Base-by-base conservation (phyloP, 2,113 vertebrate species). In the Poicephalus gulielmi region DNA sequence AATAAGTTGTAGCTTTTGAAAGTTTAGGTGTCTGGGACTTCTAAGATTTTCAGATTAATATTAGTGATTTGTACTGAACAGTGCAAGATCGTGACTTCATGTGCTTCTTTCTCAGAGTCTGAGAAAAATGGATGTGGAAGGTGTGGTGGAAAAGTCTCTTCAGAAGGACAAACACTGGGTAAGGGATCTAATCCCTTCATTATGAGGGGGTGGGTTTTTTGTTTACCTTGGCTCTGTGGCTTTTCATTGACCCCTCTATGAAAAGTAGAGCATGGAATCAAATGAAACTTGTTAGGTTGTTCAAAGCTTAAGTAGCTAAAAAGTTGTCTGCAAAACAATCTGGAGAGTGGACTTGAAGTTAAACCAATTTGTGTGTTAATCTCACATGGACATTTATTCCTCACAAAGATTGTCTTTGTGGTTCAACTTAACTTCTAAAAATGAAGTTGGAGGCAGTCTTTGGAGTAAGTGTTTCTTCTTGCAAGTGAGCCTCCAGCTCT, bases 91-190 rank as follows among this genome's bases (percentile, higher is more conserved):
- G 37, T 71, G 6, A 82, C 14, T 17, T 88, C 10, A 13, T 80
- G 46, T 95, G 18, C 39, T 92, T 87, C 11, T 39, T 88, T 87
- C 68, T 90, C 67, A 97, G 97, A 76, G 37, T 25, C 92, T 97
- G 52, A 93, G 57, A 80, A 74, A 81, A 96, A 95, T 96, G 92
- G 69, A 94, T 84, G 5, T 80, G 30, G 92, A 96, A 86, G 82
- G 86, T 18, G 50, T 88, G 35, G 20, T 91, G 74, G 74, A 80
- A 87, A 89, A 66, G 12, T 31, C 63, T 16, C 19, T 59, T 77
- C 75, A 67, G 62, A 86, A 94, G 68, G 73, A 83, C 86, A 46
- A 76, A 24, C 46, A 30, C 13, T 19, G 10, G 55, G 97, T 97
- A 96, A 88, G 90, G 9, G 16, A 57, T 84, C 62, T 74, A 25